Base-by-base conservation (phyloP, 2,888 invertebrate genomes). In the Agrochola litura region DNA sequence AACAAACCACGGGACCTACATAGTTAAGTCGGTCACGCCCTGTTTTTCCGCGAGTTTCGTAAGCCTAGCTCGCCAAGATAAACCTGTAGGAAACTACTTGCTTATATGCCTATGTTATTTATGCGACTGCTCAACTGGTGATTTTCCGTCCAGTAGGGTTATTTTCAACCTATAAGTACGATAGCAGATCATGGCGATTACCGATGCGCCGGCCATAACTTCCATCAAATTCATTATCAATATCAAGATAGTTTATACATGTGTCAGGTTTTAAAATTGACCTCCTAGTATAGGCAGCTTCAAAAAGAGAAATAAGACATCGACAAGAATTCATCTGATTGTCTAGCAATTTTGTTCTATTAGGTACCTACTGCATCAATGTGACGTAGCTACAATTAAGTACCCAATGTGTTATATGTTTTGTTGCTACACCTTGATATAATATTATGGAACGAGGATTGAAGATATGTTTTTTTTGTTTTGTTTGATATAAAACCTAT, bases 11-110 rank as follows among this genome's bases (percentile, higher is more conserved):
- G 37, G 46, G 80, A 65, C 54, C 60, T 70, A 84, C 52, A 56
- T 37, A 58, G 71, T 70, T 49, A 84, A 73, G 54, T 84, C 80
- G 84, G 81, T 84, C 72, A 70, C 60, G 60, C 79, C 69, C 80
- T 80, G 63, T 83, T 84, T 78, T 83, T 83, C 63, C 56, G 68
- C 69, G 16, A 43, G 49, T 67, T 83, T 78, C 43, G 56, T 78
- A 82, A 78, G 83, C 78, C 43, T 43, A 64, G 83, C 77, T 76
- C 22, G 56, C 25, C 19, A 37, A 52, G 64, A 76, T 80, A 80
- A 61, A 65, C 76, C 49, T 78, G 12, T 74, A 9, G 16, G 16
- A 12, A 82, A 25, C 22, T 82, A 52, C 5, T 12, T 76, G 43
- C 30, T 19, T 30, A 61, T 43, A 37, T 37, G 41, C 2, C 6